These are phyloP conservation scores for Drosophila histrio DNA, from an alignment of 2,888 invertebrate species.

Conservation along the genomic window DNA sequence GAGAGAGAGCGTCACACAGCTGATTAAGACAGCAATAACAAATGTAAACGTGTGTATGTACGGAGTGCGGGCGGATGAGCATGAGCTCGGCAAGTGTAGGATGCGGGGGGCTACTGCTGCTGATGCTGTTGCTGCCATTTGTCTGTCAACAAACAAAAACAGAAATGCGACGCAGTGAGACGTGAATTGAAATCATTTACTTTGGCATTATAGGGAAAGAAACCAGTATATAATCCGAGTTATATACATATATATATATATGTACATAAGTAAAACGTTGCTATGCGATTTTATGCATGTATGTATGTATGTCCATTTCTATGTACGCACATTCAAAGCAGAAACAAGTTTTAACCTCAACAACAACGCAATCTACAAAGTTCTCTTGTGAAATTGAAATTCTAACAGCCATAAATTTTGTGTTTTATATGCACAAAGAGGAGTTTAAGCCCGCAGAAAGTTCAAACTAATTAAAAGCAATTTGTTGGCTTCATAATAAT, in stretches of 20 bases:
- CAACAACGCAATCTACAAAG: slow-evolving; percentile 31
- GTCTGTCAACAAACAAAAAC: slow-evolving; percentile 52
- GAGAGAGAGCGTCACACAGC: slow-evolving; percentile 41
- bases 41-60: slow-evolving; percentile 1
- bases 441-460: slow-evolving; percentile 35
- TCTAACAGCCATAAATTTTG: slow-evolving; percentile 44
- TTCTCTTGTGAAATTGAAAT: slow-evolving; percentile 43
- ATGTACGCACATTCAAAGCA: slow-evolving; percentile 20
- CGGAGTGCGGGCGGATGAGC: slow-evolving; percentile 18
- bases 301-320: slow-evolving; percentile 3
- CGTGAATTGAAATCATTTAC: slow-evolving; percentile 70
- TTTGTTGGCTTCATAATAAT: slow-evolving; percentile 17
- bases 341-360: slow-evolving; percentile 49
- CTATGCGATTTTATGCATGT: slow-evolving; percentile 14
- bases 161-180: slow-evolving; percentile 55
- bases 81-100: no score
- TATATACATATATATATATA: not conserved
- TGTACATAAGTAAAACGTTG: slow-evolving; percentile 7
- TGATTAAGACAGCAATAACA: slow-evolving; percentile 54
- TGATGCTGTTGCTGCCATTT: slow-evolving; percentile 17
- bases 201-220: slow-evolving; percentile 38
- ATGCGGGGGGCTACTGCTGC: not conserved
- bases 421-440: slow-evolving; percentile 2
- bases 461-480: slow-evolving; percentile 46
- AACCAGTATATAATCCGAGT: slow-evolving; percentile 22